These are phyloP conservation scores for Timema podura DNA, from an alignment of 2,888 invertebrate genomes.

Conservation along the genomic window DNA sequence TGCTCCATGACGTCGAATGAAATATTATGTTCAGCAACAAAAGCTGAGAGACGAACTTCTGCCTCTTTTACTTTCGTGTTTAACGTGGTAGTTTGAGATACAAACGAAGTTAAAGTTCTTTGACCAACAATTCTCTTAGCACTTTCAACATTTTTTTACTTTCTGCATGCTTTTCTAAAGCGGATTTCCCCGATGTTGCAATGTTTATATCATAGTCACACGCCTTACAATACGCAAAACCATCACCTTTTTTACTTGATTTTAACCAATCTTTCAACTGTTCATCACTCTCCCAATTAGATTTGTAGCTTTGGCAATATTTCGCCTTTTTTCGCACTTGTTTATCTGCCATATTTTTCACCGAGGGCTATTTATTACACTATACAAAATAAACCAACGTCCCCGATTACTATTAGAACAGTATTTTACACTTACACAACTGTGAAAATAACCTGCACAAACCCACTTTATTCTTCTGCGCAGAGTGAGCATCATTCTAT, in stretches of 20 bases:
- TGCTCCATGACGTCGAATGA: constrained; percentile 34
- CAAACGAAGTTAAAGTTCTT: background rate
- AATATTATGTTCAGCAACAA: constrained; percentile 22
- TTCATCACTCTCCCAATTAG: background rate
- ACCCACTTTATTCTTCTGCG: no score
- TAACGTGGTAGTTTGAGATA: constrained; percentile 6
- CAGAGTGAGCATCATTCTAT: no score
- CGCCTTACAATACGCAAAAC: constrained; percentile 7
- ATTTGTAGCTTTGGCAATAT: constrained; percentile 10
- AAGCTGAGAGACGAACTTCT: constrained; percentile 7
- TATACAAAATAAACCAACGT: no score
- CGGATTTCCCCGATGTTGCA: background rate
- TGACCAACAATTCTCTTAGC: constrained; percentile 1
- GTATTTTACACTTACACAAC: no score
- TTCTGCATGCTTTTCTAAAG: background rate
- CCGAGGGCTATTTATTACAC: no score
- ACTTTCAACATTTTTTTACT: background rate
- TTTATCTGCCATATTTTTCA: no score
- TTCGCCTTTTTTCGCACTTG: background rate
- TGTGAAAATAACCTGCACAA: no score
- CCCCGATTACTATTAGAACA: no score
- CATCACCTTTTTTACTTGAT: background rate
- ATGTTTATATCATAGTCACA: background rate
- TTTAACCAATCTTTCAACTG: background rate
- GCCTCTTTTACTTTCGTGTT: constrained; percentile 1